Percentiles rank a stretch among this genome's conserved stretches.
These are phyloP conservation scores for Oreochromis aureus DNA, from an alignment of 2,113 vertebrate species.

Conservation along the genomic window DNA sequence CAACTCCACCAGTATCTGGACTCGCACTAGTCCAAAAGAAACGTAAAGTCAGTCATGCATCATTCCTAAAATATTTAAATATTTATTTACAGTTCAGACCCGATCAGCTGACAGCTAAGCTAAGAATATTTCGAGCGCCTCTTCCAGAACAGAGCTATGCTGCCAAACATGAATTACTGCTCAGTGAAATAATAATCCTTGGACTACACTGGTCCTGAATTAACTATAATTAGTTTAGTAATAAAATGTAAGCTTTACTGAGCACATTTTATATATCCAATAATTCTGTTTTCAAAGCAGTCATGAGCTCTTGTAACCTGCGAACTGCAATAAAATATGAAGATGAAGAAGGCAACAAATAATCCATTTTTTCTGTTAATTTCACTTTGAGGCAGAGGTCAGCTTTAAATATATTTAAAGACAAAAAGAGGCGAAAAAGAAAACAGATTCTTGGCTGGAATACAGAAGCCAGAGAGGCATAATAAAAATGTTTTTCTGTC, in stretches of 20 bases:
- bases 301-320: not conserved
- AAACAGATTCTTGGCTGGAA: not conserved
- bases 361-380: not conserved
- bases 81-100: not conserved
- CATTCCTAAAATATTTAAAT: no score
- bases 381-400: not conserved
- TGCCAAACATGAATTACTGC: not conserved
- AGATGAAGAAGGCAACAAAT: rapidly evolving
- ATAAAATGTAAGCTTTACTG: not conserved
- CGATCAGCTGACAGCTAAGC: not conserved
- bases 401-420: not conserved
- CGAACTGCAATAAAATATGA: not conserved
- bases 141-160: not conserved
- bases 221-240: not conserved
- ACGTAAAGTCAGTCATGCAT: not conserved
- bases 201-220: not conserved
- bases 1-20: not conserved
- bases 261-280: not conserved
- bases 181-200: not conserved
- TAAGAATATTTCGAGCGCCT: not conserved
- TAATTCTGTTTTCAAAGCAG: not conserved
- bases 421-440: not conserved
- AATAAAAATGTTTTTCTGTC: not conserved
- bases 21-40: rapidly evolving
- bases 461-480: not conserved